Conservation (phyloP, 2,113 vertebrate genomes). For the Cephalopterus ornatus region DNA sequence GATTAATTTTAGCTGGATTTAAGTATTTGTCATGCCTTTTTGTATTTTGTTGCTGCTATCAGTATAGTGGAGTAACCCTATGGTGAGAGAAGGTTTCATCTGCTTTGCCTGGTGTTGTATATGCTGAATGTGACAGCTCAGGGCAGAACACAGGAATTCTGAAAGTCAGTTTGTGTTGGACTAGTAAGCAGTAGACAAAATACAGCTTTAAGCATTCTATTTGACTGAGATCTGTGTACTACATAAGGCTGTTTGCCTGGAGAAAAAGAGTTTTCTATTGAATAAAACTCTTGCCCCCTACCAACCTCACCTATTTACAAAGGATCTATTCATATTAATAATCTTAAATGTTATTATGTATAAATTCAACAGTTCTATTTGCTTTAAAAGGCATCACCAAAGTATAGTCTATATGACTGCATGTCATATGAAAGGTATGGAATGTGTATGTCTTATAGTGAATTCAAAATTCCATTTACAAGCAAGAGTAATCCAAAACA, state of each 20-base stretch:
- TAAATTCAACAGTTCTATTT: not conserved
- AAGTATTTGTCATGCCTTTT: not conserved
- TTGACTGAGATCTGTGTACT: not conserved
- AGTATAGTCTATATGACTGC: not conserved
- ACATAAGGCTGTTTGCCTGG: not conserved
- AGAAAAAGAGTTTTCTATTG: not conserved
- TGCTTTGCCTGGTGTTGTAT: not conserved
- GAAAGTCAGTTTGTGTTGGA: not conserved
- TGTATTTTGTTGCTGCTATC: not conserved
- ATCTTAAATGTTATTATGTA: not conserved
- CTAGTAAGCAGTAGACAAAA: not conserved
- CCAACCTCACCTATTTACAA: not conserved
- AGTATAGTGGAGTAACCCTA: not conserved
- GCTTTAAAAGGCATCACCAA: not conserved
- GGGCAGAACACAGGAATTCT: not conserved
- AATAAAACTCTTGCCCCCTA: not conserved
- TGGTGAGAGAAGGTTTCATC: not conserved
- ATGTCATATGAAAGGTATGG: not conserved
- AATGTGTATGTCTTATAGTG: not conserved
- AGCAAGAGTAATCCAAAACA: not conserved
- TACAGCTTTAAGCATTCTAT: not conserved
- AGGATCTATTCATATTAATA: not conserved
- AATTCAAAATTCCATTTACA: not conserved
- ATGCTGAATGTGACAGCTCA: not conserved
- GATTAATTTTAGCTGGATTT: slow-evolving; percentile 40